These are phyloP conservation scores for Psilopogon haemacephalus DNA, from an alignment of 2,113 vertebrate genomes.

Conservation along the genomic window DNA sequence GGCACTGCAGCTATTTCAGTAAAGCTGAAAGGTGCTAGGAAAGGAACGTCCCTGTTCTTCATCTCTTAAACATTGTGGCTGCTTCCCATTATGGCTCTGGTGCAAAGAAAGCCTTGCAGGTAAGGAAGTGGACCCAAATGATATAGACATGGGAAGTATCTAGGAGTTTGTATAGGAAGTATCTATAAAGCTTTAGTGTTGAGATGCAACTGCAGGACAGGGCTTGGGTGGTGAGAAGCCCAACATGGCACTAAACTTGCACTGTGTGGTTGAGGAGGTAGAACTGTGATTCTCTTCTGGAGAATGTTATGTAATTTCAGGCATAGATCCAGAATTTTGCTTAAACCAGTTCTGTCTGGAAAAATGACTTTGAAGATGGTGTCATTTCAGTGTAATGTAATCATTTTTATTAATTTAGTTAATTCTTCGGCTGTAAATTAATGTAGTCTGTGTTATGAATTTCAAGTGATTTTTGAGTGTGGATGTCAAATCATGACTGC, in stretches of 20 bases:
- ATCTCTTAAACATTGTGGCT: not conserved
- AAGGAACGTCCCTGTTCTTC: constrained; percentile 1
- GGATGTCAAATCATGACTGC: not conserved
- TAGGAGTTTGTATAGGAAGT: not conserved
- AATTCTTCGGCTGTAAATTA: constrained; percentile 32
- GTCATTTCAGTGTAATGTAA: constrained; percentile 1
- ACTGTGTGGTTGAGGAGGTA: not conserved
- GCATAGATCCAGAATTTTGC: constrained; percentile 28
- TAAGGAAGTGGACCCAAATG: not conserved
- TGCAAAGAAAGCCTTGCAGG: not conserved
- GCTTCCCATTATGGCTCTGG: not conserved
- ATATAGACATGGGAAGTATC: not conserved
- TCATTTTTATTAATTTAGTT: constrained; percentile 24
- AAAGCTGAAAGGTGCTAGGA: constrained; percentile 20
- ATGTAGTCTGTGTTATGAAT: not conserved
- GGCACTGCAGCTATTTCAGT: constrained; percentile 58
- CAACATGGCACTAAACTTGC: not conserved
- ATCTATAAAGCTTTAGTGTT: not conserved
- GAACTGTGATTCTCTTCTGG: constrained; percentile 23
- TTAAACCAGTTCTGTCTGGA: constrained; percentile 21
- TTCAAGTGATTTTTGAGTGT: not conserved
- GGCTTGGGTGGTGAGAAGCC: not conserved
- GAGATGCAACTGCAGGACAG: not conserved
- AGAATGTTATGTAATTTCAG: constrained; percentile 35
- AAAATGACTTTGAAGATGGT: constrained; percentile 42